A percentile compares a stretch with the other conserved stretches of the same genome.
Evolutionary conservation across 2,888 invertebrate genomes (phyloP).

Genomic region (Malacosoma neustria): DNA sequence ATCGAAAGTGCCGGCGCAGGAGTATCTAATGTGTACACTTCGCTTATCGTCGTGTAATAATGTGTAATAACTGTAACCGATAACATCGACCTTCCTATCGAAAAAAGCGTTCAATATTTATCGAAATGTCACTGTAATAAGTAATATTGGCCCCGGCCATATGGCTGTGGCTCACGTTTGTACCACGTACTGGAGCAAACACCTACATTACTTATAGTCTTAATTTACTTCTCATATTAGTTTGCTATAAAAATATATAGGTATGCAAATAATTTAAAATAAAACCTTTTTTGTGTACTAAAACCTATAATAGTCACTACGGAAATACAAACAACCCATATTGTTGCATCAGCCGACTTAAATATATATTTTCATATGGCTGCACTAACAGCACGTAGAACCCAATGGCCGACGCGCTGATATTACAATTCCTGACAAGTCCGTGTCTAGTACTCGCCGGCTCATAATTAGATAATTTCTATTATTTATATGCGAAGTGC

Average conservation of each 20-base stretch:
- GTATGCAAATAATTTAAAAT: too few relatives aligned
- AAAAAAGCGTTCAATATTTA: conserved; percentile 54
- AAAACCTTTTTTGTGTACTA: too few relatives aligned
- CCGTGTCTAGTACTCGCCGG: conserved; percentile 42
- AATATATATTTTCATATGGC: too few relatives aligned
- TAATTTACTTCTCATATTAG: too few relatives aligned
- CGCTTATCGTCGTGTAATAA: conserved; percentile 58
- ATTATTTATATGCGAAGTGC: conserved; percentile 67
- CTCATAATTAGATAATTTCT: conserved; percentile 71
- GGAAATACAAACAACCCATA: too few relatives aligned
- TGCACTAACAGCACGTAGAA: too few relatives aligned
- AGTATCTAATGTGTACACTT: conserved; percentile 31
- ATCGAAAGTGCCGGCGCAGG: neutral
- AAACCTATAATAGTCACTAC: too few relatives aligned
- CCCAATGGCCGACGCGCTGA: conserved; percentile 23
- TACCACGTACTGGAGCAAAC: too few relatives aligned
- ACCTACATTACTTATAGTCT: too few relatives aligned
- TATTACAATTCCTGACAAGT: conserved; percentile 56
- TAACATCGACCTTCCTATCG: conserved; percentile 60
- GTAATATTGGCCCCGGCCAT: conserved; percentile 41
- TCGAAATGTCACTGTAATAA: conserved; percentile 48
- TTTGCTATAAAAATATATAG: too few relatives aligned
- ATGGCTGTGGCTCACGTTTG: too few relatives aligned
- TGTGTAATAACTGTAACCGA: conserved; percentile 63
- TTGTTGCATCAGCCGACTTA: too few relatives aligned